Percentiles rank a stretch among this genome's conserved stretches.
Evolutionary conservation across 2,797 vertebrate genomes (phyloP).

Genomic region (Fistularia commersonii): DNA sequence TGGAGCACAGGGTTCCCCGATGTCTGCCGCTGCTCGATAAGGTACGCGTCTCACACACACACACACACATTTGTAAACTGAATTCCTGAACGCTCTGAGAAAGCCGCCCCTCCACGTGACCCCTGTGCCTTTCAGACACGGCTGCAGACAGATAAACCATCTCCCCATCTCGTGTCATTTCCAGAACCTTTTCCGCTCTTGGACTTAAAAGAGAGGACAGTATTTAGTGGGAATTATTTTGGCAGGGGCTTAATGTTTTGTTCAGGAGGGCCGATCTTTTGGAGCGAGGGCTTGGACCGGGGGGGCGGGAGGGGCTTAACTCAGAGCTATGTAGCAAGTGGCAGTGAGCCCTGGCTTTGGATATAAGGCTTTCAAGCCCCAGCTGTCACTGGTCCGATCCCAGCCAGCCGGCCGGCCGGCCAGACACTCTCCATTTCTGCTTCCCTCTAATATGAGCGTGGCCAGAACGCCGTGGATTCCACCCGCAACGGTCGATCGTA

Average conservation of each 20-base stretch:
- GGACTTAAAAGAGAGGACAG: constrained; percentile 54
- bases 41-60: constrained; percentile 66
- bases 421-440: constrained; percentile 51
- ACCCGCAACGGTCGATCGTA: constrained; percentile 55
- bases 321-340: constrained; percentile 61
- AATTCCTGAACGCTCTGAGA: neutral
- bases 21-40: constrained; percentile 90
- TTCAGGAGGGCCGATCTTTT: constrained; percentile 56
- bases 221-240: constrained; percentile 54
- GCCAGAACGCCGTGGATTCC: constrained; percentile 55
- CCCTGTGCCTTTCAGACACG: constrained; percentile 24
- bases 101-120: neutral
- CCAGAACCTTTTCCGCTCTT: constrained; percentile 43
- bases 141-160: constrained; percentile 37
- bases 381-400: constrained; percentile 71
- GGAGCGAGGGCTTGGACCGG: constrained; percentile 47
- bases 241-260: constrained; percentile 59
- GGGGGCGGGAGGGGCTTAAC: constrained; percentile 55
- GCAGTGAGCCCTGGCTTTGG: constrained; percentile 66
- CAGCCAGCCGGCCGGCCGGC: constrained; percentile 57
- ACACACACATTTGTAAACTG: constrained; percentile 14
- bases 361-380: constrained; percentile 64
- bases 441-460: constrained; percentile 63
- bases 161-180: constrained; percentile 32
- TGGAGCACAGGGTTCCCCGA: constrained; percentile 85